Percentiles rank a stretch among this genome's conserved stretches.
phyloP scores from a whole-genome alignment of 2,888 invertebrate species.

The Trichopoda pennipes region DNA sequence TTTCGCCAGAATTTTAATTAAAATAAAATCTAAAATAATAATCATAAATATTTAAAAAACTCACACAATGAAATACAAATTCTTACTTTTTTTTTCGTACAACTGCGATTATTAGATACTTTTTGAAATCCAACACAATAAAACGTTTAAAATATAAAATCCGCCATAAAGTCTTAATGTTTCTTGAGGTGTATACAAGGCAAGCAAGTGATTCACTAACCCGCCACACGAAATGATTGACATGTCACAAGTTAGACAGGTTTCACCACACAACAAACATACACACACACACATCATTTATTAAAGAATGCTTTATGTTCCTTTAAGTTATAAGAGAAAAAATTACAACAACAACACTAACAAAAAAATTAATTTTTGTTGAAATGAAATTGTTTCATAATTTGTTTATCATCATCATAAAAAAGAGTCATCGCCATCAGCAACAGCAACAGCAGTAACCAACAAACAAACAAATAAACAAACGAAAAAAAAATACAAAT shows the following conservation, averaged over 20 bases:
- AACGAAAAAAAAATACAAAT: too few relatives aligned
- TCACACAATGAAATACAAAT: slow-evolving; percentile 20
- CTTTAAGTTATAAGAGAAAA: background rate
- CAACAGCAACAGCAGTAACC: slow-evolving; percentile 7
- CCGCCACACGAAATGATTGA: slow-evolving; percentile 46
- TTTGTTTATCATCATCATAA: slow-evolving; percentile 57
- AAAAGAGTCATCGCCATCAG: slow-evolving; percentile 37
- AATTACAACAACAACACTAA: too few relatives aligned
- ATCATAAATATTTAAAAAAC: slow-evolving; percentile 59
- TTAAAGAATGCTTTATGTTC: background rate
- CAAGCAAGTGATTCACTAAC: slow-evolving; percentile 34
- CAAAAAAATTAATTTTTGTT: slow-evolving; percentile 7
- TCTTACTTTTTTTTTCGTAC: slow-evolving; percentile 5
- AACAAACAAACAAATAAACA: background rate
- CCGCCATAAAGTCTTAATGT: slow-evolving; percentile 25
- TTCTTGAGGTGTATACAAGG: slow-evolving; percentile 32
- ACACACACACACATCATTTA: too few relatives aligned
- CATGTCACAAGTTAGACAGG: slow-evolving; percentile 57
- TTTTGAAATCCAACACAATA: slow-evolving; percentile 34
- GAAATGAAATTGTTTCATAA: slow-evolving; percentile 57
- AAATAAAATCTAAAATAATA: slow-evolving; percentile 60
- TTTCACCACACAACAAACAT: slow-evolving; percentile 19
- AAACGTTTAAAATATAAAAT: slow-evolving; percentile 39
- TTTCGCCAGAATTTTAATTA: slow-evolving; percentile 60
- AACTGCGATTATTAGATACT: slow-evolving; percentile 41